Percentiles rank a stretch among this genome's conserved stretches.
phyloP scores from a whole-genome alignment of 2,113 vertebrate genomes.

The Ceyx melanurus region DNA sequence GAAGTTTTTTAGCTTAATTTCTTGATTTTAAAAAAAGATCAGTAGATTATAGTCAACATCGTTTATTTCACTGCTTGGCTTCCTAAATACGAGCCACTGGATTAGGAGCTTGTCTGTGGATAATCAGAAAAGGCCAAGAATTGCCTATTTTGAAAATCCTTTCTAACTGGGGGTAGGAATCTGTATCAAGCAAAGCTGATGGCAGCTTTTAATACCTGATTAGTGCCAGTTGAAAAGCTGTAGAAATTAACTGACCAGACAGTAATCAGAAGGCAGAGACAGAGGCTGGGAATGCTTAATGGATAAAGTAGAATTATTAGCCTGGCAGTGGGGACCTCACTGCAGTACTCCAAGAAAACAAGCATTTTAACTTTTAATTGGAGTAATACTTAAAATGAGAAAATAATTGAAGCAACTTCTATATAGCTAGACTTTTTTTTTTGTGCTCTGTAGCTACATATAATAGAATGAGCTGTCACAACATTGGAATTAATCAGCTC shows the following conservation, averaged over 20 bases:
- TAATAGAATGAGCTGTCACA: not conserved
- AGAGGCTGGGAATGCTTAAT: not conserved
- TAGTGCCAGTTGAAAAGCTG: slow-evolving; percentile 80
- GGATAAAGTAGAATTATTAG: slow-evolving; percentile 18
- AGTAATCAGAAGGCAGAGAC: slow-evolving; percentile 76
- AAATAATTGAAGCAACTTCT: not conserved
- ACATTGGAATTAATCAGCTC: not conserved
- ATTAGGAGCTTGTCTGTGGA: slow-evolving; percentile 87
- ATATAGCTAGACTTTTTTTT: not conserved
- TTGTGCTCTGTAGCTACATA: not conserved
- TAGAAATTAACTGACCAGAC: slow-evolving; percentile 82
- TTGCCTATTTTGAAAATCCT: slow-evolving; percentile 87
- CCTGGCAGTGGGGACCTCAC: not conserved
- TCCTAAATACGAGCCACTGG: slow-evolving; percentile 83
- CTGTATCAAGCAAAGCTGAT: slow-evolving; percentile 74
- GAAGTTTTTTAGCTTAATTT: slow-evolving; percentile 5
- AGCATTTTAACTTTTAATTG: not conserved
- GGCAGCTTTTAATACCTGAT: slow-evolving; percentile 85
- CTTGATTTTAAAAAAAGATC: slow-evolving; percentile 66
- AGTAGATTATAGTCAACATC: slow-evolving; percentile 86
- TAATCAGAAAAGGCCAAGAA: slow-evolving; percentile 85
- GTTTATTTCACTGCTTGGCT: slow-evolving; percentile 90
- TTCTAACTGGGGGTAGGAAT: slow-evolving; percentile 68
- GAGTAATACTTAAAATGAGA: not conserved
- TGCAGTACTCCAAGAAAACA: not conserved